These are phyloP conservation scores for Peromyscus nudipes DNA, from an alignment of 2,797 vertebrate species.

Conservation along the genomic window DNA sequence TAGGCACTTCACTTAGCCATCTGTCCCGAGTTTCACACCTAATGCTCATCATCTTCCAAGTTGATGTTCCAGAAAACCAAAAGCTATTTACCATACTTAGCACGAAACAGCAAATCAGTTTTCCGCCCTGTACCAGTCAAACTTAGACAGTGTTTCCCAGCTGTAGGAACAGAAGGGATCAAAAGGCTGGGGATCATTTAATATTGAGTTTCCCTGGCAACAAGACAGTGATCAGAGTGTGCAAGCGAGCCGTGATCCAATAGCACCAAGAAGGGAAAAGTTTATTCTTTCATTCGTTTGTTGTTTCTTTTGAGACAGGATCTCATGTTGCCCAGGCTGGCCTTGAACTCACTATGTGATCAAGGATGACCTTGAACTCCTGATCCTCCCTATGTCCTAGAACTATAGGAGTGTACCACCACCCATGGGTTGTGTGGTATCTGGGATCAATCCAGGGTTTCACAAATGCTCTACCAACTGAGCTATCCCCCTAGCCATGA, in stretches of 20 bases:
- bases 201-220: background rate
- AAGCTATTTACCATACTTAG: background rate
- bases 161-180: background rate
- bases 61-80: constrained; percentile 5
- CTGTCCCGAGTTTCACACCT: background rate
- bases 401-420: background rate
- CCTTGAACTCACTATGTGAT: background rate
- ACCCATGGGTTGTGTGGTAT: background rate
- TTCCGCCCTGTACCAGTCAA: background rate
- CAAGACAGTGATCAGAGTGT: background rate
- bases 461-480: background rate
- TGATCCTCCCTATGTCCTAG: background rate
- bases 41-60: background rate
- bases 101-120: constrained; percentile 21
- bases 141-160: background rate
- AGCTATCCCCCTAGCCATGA: background rate
- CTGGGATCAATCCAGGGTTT: background rate
- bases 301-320: background rate
- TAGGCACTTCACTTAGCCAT: background rate
- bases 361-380: background rate
- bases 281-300: background rate
- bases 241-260: background rate
- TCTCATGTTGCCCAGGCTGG: background rate
- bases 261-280: background rate
- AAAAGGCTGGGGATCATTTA: background rate